Percentiles rank a stretch among this genome's conserved stretches.
phyloP scores from a whole-genome alignment of 2,113 vertebrate genomes.

The Hemibagrus wyckioides region DNA sequence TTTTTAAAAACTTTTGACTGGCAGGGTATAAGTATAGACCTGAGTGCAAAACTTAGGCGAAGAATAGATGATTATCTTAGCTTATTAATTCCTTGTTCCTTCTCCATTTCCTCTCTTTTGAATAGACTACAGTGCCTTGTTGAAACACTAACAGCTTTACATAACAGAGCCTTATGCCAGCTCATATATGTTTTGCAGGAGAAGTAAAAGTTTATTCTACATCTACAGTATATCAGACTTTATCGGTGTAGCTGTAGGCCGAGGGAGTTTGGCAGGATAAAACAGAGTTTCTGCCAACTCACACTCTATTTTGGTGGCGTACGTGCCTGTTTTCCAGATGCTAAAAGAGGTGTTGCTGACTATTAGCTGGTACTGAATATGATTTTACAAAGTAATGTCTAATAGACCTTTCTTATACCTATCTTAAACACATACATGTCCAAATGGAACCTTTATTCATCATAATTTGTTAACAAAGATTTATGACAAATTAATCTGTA shows the following conservation, averaged over 20 bases:
- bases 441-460: neutral
- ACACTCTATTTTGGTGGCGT: neutral
- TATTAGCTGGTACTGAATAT: neutral
- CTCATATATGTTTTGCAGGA: neutral
- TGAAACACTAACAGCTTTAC: conserved; percentile 21
- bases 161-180: neutral
- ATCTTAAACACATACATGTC: neutral
- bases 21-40: neutral
- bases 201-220: conserved; percentile 10
- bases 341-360: conserved; percentile 15
- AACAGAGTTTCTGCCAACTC: conserved; percentile 13
- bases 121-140: neutral
- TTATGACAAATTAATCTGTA: neutral
- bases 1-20: neutral
- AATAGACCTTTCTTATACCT: neutral
- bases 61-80: neutral
- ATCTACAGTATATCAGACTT: neutral
- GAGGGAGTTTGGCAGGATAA: conserved; percentile 13
- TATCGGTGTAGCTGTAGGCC: conserved; percentile 14
- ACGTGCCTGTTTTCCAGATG: conserved; percentile 13
- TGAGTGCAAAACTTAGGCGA: neutral
- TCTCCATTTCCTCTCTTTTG: neutral
- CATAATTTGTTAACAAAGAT: neutral
- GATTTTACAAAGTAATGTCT: neutral
- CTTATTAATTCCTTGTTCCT: neutral